Percentiles rank a stretch among this genome's conserved stretches.
These are phyloP conservation scores for Mellivora capensis DNA, from an alignment of 2,113 vertebrate genomes.

Conservation along the genomic window DNA sequence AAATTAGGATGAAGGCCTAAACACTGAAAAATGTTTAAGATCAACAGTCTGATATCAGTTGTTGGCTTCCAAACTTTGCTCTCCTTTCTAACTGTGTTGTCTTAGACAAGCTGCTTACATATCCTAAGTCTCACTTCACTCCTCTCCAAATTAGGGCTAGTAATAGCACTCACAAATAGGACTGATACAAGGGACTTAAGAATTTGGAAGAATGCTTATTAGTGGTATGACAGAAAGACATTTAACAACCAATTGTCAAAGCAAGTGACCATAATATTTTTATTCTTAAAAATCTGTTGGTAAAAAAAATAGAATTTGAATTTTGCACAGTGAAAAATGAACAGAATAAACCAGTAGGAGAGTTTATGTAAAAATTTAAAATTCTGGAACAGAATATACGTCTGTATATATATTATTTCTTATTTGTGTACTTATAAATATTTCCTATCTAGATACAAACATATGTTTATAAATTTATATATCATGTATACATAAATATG, in stretches of 20 bases:
- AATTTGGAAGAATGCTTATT: background rate
- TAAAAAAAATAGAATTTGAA: background rate
- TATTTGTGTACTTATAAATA: background rate
- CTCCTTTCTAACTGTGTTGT: background rate
- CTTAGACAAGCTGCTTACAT: background rate
- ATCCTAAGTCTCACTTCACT: background rate
- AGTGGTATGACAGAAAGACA: background rate
- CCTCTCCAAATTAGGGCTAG: background rate
- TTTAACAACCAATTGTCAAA: background rate
- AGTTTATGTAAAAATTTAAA: background rate
- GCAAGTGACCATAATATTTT: background rate
- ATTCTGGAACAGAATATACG: background rate
- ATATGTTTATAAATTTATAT: background rate
- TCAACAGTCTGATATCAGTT: background rate
- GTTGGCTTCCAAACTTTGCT: background rate
- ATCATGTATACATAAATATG: background rate
- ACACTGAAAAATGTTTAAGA: background rate
- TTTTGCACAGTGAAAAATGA: background rate
- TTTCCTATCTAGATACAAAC: background rate
- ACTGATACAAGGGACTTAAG: background rate
- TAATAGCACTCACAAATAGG: background rate
- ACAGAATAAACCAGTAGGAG: background rate
- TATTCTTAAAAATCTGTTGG: background rate
- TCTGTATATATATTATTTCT: background rate
- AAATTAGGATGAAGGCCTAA: background rate